Conservation (phyloP, 2,888 invertebrate species). For the Drosophila paracracens region DNA sequence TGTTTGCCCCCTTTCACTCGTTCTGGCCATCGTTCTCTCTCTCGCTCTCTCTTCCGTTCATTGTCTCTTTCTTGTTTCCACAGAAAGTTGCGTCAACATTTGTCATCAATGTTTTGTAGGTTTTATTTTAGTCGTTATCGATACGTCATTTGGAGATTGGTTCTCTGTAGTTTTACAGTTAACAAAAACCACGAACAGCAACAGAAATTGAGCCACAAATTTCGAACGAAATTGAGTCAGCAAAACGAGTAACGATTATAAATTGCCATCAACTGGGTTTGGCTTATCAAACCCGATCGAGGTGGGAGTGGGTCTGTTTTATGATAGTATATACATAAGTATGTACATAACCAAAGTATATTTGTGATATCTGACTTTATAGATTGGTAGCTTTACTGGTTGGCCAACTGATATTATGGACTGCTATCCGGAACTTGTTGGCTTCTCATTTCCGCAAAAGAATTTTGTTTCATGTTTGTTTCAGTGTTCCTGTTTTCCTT, state of each 20-base stretch:
- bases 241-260: conserved; percentile 16
- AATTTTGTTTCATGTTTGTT: conserved; percentile 39
- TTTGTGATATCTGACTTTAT: conserved; percentile 3
- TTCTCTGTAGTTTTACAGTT: conserved; percentile 21
- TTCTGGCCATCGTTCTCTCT: background rate
- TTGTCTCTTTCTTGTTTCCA: background rate
- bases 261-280: conserved; percentile 20
- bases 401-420: conserved; percentile 13
- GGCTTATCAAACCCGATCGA: conserved; percentile 16
- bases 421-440: conserved; percentile 20
- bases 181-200: background rate
- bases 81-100: conserved; percentile 45
- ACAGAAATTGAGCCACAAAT: conserved; percentile 5
- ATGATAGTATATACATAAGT: conserved; percentile 2
- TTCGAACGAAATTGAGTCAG: conserved; percentile 34
- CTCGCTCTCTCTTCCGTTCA: background rate
- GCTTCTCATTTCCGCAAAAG: conserved; percentile 28
- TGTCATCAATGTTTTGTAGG: conserved; percentile 47
- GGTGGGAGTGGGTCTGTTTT: background rate
- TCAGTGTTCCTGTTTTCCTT: conserved; percentile 2
- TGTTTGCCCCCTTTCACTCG: conserved; percentile 45
- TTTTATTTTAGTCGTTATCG: conserved; percentile 34
- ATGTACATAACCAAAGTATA: background rate
- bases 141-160: conserved; percentile 48
- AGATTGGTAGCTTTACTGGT: conserved; percentile 11